Base-by-base conservation (phyloP, 2,113 vertebrate genomes). In the Elephantulus edwardii region DNA sequence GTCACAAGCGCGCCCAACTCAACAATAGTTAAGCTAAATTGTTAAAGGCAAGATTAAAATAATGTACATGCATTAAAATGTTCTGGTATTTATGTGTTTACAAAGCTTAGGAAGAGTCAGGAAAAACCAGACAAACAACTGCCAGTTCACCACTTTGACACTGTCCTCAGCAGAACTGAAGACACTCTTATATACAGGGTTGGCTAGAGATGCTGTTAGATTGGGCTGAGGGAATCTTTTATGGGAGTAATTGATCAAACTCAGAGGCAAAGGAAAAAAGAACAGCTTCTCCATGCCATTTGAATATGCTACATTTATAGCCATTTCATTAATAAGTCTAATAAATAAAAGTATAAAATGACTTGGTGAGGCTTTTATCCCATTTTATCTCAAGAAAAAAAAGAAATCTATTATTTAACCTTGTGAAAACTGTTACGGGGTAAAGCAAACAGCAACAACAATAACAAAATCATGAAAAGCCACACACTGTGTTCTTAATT, bases 181-280 rank as follows among this genome's bases (percentile, higher is more conserved):
- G 52, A 12, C 24, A 2, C 11, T 17, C 4, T n/a, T 1, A 0
- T 0, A 7, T 1, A 30, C 5, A 4, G 20, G 0, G 1, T 2
- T 60, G 56, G 19, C 56, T 50, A 20, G 76, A 13, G 46, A 8
- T 0, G 10, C 10, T 9, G 5, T 1, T 16, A 24, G 30, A 4
- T 33, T 8, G 42, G 5, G 12, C 40, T 14, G 12, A 22, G 50
- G 0, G 20, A 13, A 4, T 24, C 44, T 30, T 54, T 12, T 12
- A 28, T 44, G 62, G 28, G 30, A 74, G 35, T 33, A 80, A 12
- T 19, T 3, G 42, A 42, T 11, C 44, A 38, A 54, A 24, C 30
- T 22, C 50, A 24, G 20, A 5, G 2, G 33, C 68, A 28, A 84
- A 60, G n/a, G 48, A 66, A 20, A 50, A 26, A 77, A 22, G 19